A percentile compares a stretch with the other conserved stretches of the same genome.
phyloP scores from a whole-genome alignment of 2,888 invertebrate species.

The Acleris emargana region DNA sequence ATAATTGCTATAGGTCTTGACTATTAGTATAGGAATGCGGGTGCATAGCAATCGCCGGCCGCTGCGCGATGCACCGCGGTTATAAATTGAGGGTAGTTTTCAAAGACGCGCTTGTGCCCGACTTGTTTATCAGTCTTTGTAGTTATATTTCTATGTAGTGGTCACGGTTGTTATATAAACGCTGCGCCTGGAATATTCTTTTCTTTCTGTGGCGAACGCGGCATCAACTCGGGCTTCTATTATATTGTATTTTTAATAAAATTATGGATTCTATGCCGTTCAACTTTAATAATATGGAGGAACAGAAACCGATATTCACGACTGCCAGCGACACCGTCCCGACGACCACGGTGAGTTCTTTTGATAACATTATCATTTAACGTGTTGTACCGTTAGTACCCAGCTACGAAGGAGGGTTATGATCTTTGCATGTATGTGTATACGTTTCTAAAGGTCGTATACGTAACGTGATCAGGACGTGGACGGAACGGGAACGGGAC shows the following conservation, averaged over 20 bases:
- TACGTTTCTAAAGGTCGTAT: no score
- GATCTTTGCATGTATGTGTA: no score
- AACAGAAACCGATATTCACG: conserved; percentile 60
- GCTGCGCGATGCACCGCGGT: not conserved
- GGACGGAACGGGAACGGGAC: no score
- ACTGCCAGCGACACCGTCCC: conserved; percentile 55
- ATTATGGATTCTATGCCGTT: conserved; percentile 55
- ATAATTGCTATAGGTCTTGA: not conserved
- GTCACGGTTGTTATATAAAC: conserved; percentile 53
- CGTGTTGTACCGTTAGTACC: no score
- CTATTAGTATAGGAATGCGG: conserved; percentile 20
- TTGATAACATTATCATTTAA: not conserved
- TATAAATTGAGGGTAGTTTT: conserved; percentile 19
- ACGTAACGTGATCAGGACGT: no score
- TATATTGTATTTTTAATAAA: not conserved
- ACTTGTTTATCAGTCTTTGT: conserved; percentile 18
- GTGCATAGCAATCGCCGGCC: not conserved
- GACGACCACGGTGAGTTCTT: conserved; percentile 59
- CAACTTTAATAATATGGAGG: conserved; percentile 56
- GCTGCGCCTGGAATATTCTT: conserved; percentile 47
- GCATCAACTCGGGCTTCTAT: not conserved
- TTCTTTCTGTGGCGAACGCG: conserved; percentile 38
- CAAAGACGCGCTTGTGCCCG: not conserved
- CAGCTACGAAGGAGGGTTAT: no score
- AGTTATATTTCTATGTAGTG: conserved; percentile 24